phyloP scores from a whole-genome alignment of 2,888 invertebrate species.

The Hartigia nigra region DNA sequence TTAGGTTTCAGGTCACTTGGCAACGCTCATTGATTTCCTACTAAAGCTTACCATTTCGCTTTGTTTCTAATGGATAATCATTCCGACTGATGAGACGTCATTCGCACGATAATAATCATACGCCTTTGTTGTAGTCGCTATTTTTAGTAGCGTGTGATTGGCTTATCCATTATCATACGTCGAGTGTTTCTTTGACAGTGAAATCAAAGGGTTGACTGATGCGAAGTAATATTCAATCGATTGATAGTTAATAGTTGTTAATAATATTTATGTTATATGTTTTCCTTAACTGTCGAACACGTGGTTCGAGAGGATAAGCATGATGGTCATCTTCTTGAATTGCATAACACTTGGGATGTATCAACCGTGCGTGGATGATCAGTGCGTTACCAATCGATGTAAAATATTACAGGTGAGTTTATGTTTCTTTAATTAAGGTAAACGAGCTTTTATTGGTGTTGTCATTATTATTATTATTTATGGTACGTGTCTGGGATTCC shows the following conservation, averaged over 20 bases:
- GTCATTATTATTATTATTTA: not conserved
- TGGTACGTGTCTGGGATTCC: not conserved
- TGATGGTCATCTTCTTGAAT: slow-evolving; percentile 97
- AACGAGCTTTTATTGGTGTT: too few species aligned
- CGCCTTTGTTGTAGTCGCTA: not conserved
- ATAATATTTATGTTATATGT: slow-evolving; percentile 10
- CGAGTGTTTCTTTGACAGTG: not conserved
- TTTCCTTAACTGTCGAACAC: slow-evolving; percentile 78
- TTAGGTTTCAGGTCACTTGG: slow-evolving; percentile 49
- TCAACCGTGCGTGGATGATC: slow-evolving; percentile 96
- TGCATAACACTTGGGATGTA: slow-evolving; percentile 99
- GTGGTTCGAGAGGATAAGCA: slow-evolving; percentile 99
- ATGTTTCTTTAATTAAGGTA: not conserved
- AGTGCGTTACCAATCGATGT: slow-evolving; percentile 89
- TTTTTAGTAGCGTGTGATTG: not conserved
- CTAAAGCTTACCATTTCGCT: not conserved
- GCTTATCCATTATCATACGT: not conserved
- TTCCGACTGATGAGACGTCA: not conserved
- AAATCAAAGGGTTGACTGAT: not conserved
- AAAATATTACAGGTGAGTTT: slow-evolving; percentile 85
- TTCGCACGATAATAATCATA: not conserved
- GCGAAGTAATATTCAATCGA: not conserved
- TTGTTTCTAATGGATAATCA: not conserved
- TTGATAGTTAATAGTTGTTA: not conserved
- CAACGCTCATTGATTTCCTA: slow-evolving; percentile 41